Base-by-base conservation (phyloP, 2,113 vertebrate species). In the Lophotis ruficrista region DNA sequence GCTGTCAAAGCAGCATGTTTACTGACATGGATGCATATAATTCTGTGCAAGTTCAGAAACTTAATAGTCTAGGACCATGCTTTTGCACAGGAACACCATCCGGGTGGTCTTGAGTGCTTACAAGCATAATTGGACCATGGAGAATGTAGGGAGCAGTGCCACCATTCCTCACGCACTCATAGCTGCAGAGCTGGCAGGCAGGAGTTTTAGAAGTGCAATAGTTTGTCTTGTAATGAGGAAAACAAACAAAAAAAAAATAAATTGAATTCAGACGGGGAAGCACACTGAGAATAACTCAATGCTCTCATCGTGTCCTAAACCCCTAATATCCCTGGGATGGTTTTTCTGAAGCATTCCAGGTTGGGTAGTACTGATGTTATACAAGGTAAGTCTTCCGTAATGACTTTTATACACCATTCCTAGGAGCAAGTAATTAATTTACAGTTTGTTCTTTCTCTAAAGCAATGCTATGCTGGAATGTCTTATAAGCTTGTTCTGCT, bases 31-130 rank as follows among this genome's bases (percentile, higher is more conserved):
- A 12, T 17, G 28, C 4, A 1, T 11, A 11, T 18, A 33, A 27
- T 22, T 66, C 31, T 45, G 51, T 3, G 1, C 27, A 7, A 21
- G 9, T 14, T 88, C 35, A 79, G 27, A 75, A 50, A 12, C 23
- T 16, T 10, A 5, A 4, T 22, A 14, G 33, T 60, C 4, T 5
- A 4, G 30, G 48, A 30, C 19, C 0, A 0, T 28, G 22, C 8
- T 77, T 73, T n/a, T 66, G 12, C 14, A 17, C 4, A 5, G n/a
- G 7, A 51, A 69, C 27, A 45, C 16, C 12, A 13, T 38, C n/a
- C 3, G 15, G 50, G 51, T 31, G 21, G 38, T 56, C 20, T 15
- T 12, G 56, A 28, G 38, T 27, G 15, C 37, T 68, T 37, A 6
- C 6, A 62, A 15, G 12, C 33, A 1, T 43, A 27, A 7, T 1